These are phyloP conservation scores for Trochalopteron elliotii DNA, from an alignment of 2,113 vertebrate species.

Conservation along the genomic window DNA sequence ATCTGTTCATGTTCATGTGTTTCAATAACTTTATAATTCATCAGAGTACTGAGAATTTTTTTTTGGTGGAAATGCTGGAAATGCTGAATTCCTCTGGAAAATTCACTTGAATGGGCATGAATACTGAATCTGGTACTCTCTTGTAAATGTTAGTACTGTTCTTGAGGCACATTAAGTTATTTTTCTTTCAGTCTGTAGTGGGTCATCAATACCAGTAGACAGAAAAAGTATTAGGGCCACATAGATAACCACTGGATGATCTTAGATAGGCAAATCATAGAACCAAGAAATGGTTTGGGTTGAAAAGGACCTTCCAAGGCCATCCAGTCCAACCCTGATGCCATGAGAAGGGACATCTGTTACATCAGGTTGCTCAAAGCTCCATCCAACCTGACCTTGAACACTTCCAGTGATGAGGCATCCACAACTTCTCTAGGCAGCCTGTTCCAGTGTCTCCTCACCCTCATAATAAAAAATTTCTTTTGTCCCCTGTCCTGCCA, in stretches of 20 bases:
- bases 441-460: background rate
- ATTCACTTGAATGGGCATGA: background rate
- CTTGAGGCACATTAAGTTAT: background rate
- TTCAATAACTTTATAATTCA: background rate
- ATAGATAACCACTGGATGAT: background rate
- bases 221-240: background rate
- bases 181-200: background rate
- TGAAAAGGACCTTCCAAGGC: background rate
- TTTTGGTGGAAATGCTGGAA: background rate
- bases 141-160: background rate
- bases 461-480: background rate
- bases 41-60: background rate
- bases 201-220: background rate
- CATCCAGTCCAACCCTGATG: background rate
- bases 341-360: background rate
- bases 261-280: background rate
- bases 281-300: background rate
- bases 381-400: background rate
- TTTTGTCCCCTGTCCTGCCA: background rate
- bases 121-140: background rate
- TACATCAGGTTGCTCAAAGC: background rate
- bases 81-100: background rate
- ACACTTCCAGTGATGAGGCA: fast-evolving
- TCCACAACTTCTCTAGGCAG: background rate
- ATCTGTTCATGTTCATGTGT: background rate